Percentiles rank a stretch among this genome's conserved stretches.
These are phyloP conservation scores for Rafetus swinhoei DNA, from an alignment of 2,113 vertebrate genomes.

Conservation along the genomic window DNA sequence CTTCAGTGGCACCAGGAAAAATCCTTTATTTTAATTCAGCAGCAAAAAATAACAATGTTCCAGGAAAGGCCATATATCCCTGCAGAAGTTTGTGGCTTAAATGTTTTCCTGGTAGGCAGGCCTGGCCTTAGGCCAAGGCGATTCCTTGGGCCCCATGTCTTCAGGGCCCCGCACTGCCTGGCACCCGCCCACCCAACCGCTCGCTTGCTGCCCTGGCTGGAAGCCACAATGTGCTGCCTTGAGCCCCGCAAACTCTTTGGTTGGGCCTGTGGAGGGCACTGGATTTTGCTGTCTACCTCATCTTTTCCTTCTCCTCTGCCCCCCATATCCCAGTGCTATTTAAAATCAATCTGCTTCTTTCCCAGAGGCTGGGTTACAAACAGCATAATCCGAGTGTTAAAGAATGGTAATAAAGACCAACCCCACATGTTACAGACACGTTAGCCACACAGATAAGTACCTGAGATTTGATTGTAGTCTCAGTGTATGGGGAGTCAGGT, in stretches of 20 bases:
- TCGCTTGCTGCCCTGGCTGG: too few relatives aligned
- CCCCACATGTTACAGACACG: neutral
- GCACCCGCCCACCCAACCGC: too few relatives aligned
- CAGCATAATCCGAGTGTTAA: neutral
- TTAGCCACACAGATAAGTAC: neutral
- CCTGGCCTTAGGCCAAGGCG: too few relatives aligned
- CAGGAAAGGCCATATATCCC: slow-evolving; percentile 15
- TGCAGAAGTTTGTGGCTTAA: slow-evolving; percentile 7
- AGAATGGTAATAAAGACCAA: neutral
- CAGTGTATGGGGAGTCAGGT: too few relatives aligned
- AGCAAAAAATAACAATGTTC: neutral
- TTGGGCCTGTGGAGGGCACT: neutral
- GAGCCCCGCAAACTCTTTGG: too few relatives aligned
- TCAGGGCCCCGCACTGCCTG: too few relatives aligned
- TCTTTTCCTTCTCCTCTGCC: neutral
- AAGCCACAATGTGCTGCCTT: too few relatives aligned
- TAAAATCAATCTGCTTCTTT: neutral
- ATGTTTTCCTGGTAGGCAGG: neutral
- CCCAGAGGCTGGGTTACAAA: neutral
- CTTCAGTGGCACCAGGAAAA: slow-evolving; percentile 58
- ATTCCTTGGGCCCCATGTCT: too few relatives aligned
- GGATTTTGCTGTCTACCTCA: neutral
- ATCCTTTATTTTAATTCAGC: slow-evolving; percentile 60
- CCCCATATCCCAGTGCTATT: neutral
- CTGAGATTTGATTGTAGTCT: too few relatives aligned